Evolutionary conservation across 1,140 invertebrate genomes (phyloP).

Genomic region (Hyles vespertilio): DNA sequence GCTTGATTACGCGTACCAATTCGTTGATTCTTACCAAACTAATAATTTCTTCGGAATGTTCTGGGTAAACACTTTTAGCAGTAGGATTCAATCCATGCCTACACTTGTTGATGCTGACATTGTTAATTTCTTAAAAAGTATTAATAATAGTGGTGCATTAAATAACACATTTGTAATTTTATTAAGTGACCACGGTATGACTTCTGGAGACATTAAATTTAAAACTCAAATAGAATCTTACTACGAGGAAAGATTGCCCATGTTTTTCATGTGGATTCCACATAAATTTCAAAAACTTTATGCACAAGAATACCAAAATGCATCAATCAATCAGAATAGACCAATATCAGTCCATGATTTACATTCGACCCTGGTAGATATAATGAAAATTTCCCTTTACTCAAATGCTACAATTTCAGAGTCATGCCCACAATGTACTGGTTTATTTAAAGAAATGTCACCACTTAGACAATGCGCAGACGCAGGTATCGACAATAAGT

Average conservation of each 20-base stretch:
- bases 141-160: constrained; percentile 66
- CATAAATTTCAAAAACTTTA: constrained; percentile 78
- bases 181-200: constrained; percentile 90
- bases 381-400: constrained; percentile 54
- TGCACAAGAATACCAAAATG: constrained; percentile 75
- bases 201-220: constrained; percentile 81
- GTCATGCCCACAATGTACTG: constrained; percentile 80
- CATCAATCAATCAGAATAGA: constrained; percentile 79
- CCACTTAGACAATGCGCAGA: constrained; percentile 82
- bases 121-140: constrained; percentile 67
- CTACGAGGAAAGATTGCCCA: constrained; percentile 90
- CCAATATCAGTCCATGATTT: constrained; percentile 86
- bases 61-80: constrained; percentile 83
- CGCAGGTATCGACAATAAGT: constrained; percentile 83
- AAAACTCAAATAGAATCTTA: constrained; percentile 83
- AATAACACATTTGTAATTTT: constrained; percentile 82
- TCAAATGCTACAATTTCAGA: constrained; percentile 53
- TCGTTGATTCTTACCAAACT: constrained; percentile 76
- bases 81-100: constrained; percentile 79
- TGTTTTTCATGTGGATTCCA: constrained; percentile 85
- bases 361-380: constrained; percentile 76
- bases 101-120: constrained; percentile 65
- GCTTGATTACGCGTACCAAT: constrained; percentile 78
- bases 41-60: constrained; percentile 81
- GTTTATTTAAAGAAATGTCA: constrained; percentile 81